Evolutionary conservation across 2,797 vertebrate genomes (phyloP), one percentile per base, ranked within the genome.

Genomic region (Sebastes hopkinsi): DNA sequence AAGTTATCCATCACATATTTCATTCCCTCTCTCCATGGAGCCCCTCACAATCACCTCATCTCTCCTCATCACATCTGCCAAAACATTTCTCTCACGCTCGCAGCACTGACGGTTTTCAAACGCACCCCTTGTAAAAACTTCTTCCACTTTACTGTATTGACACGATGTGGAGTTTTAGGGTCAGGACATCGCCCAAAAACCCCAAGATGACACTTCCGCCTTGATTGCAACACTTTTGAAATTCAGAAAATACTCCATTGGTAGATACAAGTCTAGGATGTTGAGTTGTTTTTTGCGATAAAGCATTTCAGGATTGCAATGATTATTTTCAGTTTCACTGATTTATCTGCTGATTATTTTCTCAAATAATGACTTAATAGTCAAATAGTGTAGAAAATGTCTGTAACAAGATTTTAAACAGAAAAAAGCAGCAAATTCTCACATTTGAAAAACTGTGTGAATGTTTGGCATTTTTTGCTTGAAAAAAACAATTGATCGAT

Each of bases 1-100:
- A 93, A 91, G 92, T 89, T 89, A 92, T 93, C 92, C 88, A 93
- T 94, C 94, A 93, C 89, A 66, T 85, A 80, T 72, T 83, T 87
- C 87, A 80, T 81, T 70, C 85, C 68, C 77, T 88, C 78, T 77
- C 80, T 85, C 67, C 12, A n/a, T 23, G 46, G 84, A 90, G 83
- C 83, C 78, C 66, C 88, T 92, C 83, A 84, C 79, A 72, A 65
- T 94, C 91, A 92, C 91, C 86, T 91, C 91, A 91, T 91, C 89
- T 86, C 81, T 91, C 87, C 86, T 81, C 84, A 85, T 90, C 81
- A 85, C 89, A 85, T 92, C 88, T 93, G 92, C 83, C 92, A 92
- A 92, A 93, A 88, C 90, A 90, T 93, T 90, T 92, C 84, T 91
- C 89, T 91, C 88, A 86, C 90, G 69, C 88, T 89, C 46, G 61